Conservation (phyloP, 1,140 invertebrate genomes). For the Leptoteleia sp. region DNA sequence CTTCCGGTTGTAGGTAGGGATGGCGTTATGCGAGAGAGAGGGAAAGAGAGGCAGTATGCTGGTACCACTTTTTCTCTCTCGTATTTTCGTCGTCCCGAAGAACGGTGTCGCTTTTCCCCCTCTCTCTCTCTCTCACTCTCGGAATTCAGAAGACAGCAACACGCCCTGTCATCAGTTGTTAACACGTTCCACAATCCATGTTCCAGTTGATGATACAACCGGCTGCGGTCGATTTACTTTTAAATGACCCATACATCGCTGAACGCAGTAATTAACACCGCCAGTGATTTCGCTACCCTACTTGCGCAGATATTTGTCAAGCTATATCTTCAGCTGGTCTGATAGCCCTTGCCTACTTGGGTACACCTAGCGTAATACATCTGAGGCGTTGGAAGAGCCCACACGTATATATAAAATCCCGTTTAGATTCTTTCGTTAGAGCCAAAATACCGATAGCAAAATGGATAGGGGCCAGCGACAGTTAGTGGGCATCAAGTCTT, state of each 20-base stretch:
- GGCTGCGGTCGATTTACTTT: conserved; percentile 70
- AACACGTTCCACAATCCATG: conserved; percentile 69
- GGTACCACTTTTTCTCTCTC: conserved; percentile 54
- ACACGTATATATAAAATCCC: no score
- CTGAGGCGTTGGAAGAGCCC: no score
- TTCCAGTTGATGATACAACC: conserved; percentile 73
- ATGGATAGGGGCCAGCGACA: no score
- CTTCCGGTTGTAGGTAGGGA: conserved; percentile 71
- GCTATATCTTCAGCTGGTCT: neutral
- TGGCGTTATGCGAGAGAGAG: conserved; percentile 51
- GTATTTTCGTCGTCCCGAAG: conserved; percentile 54
- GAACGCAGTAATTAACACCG: conserved; percentile 14
- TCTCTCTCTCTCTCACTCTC: conserved; percentile 42
- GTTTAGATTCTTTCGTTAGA: no score
- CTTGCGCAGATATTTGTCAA: conserved; percentile 4
- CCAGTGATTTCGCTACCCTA: conserved; percentile 1
- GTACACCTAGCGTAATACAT: no score
- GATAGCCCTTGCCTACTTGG: no score
- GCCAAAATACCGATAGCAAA: no score
- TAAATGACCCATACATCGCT: conserved; percentile 71
- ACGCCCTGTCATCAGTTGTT: conserved; percentile 67
- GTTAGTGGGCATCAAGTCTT: neutral
- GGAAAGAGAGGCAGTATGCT: conserved; percentile 61
- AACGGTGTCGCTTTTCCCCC: conserved; percentile 41
- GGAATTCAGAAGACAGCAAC: conserved; percentile 41